Evolutionary conservation across 1,140 invertebrate species (phyloP).

Genomic region (Nebria ingens): DNA sequence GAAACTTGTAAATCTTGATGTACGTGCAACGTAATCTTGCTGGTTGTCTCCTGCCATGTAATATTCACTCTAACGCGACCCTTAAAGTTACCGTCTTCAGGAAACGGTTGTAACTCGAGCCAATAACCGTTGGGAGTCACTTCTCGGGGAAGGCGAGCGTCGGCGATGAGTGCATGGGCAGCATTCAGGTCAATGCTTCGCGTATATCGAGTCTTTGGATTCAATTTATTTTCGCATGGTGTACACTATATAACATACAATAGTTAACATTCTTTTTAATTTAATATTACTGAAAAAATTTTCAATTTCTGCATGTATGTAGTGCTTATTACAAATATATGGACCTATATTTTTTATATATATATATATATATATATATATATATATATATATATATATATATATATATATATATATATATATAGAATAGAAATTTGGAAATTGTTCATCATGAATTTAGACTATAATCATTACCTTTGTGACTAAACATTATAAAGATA

Average conservation of each 20-base stretch:
- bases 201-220: slow-evolving; percentile 23
- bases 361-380: too few relatives aligned
- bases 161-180: slow-evolving; percentile 43
- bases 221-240: background rate
- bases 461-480: too few relatives aligned
- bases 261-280: too few relatives aligned
- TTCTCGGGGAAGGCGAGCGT: slow-evolving; percentile 42
- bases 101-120: slow-evolving; percentile 48
- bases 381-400: too few relatives aligned
- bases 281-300: too few relatives aligned
- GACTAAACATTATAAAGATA: too few relatives aligned
- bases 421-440: too few relatives aligned
- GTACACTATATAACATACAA: background rate
- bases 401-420: too few relatives aligned
- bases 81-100: slow-evolving; percentile 44
- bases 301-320: too few relatives aligned
- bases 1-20: slow-evolving; percentile 46
- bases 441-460: too few relatives aligned
- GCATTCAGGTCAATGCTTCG: slow-evolving; percentile 51
- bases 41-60: slow-evolving; percentile 42
- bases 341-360: too few relatives aligned
- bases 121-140: slow-evolving; percentile 48
- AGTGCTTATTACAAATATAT: too few relatives aligned
- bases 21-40: slow-evolving; percentile 50
- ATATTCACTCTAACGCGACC: slow-evolving; percentile 51